Evolutionary conservation across 2,113 vertebrate genomes (phyloP).

Genomic region (Todiramphus saurophagus): DNA sequence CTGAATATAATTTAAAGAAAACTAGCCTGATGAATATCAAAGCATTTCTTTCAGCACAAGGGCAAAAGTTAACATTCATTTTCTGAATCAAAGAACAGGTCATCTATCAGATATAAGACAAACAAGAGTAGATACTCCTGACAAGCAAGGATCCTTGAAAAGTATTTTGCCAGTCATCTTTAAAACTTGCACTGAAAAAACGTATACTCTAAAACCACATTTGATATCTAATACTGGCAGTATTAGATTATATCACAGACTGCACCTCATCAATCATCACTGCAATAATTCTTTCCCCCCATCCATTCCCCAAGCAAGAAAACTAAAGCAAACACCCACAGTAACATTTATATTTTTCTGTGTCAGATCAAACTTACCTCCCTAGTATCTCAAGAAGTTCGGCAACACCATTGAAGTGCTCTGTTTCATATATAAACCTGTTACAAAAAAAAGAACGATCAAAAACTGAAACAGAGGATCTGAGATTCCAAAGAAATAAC

Average conservation of each 20-base stretch:
- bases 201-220: not conserved
- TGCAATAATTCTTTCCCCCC: not conserved
- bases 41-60: not conserved
- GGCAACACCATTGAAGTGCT: conserved; percentile 87
- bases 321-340: not conserved
- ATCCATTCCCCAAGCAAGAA: not conserved
- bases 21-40: not conserved
- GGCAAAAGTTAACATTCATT: not conserved
- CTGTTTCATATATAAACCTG: conserved; percentile 89
- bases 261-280: not conserved
- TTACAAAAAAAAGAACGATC: not conserved
- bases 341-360: not conserved
- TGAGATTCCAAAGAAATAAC: not conserved
- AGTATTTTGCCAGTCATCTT: not conserved
- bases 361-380: conserved; percentile 73
- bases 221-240: not conserved
- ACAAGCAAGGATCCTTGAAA: not conserved
- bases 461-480: not conserved
- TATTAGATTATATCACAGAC: not conserved
- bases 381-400: conserved; percentile 86
- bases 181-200: not conserved
- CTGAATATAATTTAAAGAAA: not conserved
- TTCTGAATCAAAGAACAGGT: not conserved
- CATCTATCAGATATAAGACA: not conserved
- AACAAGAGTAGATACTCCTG: not conserved